Conservation (phyloP, 2,888 invertebrate species). For the Keiferia lycopersicella region DNA sequence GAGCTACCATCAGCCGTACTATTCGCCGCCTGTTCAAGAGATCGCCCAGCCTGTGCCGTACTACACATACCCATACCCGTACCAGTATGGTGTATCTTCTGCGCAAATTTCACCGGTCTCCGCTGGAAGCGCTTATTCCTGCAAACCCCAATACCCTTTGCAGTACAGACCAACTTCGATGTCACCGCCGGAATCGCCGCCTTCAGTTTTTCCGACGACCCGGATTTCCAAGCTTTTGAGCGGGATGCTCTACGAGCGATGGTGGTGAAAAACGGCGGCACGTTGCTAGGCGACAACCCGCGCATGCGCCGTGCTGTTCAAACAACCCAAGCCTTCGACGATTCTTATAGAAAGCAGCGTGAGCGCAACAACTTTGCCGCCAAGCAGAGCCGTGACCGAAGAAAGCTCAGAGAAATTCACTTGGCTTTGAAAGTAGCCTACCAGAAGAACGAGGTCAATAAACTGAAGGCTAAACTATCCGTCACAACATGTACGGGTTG, state of each 20-base stretch:
- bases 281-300: conserved; percentile 79
- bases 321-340: conserved; percentile 79
- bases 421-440: conserved; percentile 93
- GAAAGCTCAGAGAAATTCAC: conserved; percentile 95
- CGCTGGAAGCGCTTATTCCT: conserved; percentile 27
- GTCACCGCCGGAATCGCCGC: conserved; percentile 30
- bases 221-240: conserved; percentile 85
- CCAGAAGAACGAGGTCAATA: conserved; percentile 68
- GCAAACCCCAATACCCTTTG: not conserved
- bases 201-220: conserved; percentile 64
- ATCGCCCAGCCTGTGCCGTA: conserved; percentile 8
- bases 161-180: conserved; percentile 42
- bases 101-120: too few relatives aligned
- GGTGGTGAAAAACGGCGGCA: conserved; percentile 80
- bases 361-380: conserved; percentile 97
- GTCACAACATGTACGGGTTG: not conserved
- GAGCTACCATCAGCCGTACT: not conserved
- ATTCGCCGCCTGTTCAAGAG: not conserved
- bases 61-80: not conserved
- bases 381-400: conserved; percentile 94
- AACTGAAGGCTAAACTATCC: conserved; percentile 40
- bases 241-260: conserved; percentile 84
- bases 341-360: conserved; percentile 92
- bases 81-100: not conserved
- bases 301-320: conserved; percentile 83